Evolutionary conservation across 2,888 invertebrate genomes (phyloP), one percentile per base, ranked within the genome.

Genomic region (Mythimna impura): DNA sequence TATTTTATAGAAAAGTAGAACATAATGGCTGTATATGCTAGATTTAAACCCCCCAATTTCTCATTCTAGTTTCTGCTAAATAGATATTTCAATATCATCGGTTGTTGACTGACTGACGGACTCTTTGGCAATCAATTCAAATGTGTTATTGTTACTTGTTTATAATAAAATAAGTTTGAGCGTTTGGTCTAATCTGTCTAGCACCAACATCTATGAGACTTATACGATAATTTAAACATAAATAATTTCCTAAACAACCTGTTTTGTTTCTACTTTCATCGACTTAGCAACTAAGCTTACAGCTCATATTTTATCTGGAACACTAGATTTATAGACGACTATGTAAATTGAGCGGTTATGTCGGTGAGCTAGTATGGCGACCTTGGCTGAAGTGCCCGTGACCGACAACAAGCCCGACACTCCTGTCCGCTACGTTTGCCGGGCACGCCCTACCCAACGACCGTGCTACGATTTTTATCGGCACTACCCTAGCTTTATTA

Each of bases 371-470:
- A 9, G 81, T 65, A 36, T 8, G 3, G 14, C 71, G 71, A 54
- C 78, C 80, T 82, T 82, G 76, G 12, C 17, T 0, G 22, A 47
- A 57, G 55, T 55, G 66, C 50, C 82, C 73, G 73, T 82, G 78
- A 78, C 81, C 64, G 64, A 43, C 55, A 40, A 61, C 25, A 10
- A 52, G 66, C 30, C 60, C 30, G 64, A 50, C 43, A 63, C 54
- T 60, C 58, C 58, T 54, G 60, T 58, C 63, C 57, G 60, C 36
- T 60, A 60, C n/a, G 36, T 60, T 61, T 40, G 61, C 40, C 40
- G 52, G 62, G 30, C 64, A 20, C 47, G 66, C 22, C 25, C 17
- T 12, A 43, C 47, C 50, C 60, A 5, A 25, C 66, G 25, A 57
- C 62, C 57, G 55, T 30, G n/a, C 54, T 22, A 17, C 22, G 60